Evolutionary conservation across 2,113 vertebrate species (phyloP), one percentile per base, ranked within the genome.

Genomic region (Spizaetus ornatus): DNA sequence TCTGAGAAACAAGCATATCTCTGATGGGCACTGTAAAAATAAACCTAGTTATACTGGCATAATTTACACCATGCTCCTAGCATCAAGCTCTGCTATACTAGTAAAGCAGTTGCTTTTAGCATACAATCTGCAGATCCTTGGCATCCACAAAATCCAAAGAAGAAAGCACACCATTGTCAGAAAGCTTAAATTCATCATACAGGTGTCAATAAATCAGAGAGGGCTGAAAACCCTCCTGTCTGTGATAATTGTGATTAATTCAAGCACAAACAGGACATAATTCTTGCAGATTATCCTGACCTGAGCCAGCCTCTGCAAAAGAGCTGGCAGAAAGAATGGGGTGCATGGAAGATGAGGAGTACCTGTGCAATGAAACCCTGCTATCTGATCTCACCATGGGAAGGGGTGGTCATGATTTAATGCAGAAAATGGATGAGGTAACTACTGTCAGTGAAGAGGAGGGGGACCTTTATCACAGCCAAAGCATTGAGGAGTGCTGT

Each of bases 301-400:
- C 92, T 94, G 19, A 92, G 78, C 79, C 97, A 97, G 90, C 98
- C 45, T 99, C 99, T 71, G 98, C 99, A n/a, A 99, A 99, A 97
- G 99, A 99, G 95, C 94, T 99, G 67, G 99, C 99, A 40, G 99
- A 99, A 96, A 98, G 98, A 97, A 98, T 99, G 98, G 98, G 97
- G 72, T 97, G 95, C 90, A 97, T 98, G 59, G 98, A 98, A 69
- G 90, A 98, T 5, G 96, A 97, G 63, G 97, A 98, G 17, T 97
- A 67, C 70, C 84, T 95, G 48, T 96, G 72, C 38, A 88, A 85
- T 92, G 95, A 94, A 86, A 56, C 36, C 56, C 38, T 96, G 79
- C 77, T 97, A 10, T 27, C 79, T 80, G 78, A 95, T 47, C 65
- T 95, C 78, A 42, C 53, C 22, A 22, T 17, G 27, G 91, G 87